Percentiles rank a stretch among this genome's conserved stretches.
Conservation (phyloP, 2,113 vertebrate genomes). For the Heteronetta atricapilla region DNA sequence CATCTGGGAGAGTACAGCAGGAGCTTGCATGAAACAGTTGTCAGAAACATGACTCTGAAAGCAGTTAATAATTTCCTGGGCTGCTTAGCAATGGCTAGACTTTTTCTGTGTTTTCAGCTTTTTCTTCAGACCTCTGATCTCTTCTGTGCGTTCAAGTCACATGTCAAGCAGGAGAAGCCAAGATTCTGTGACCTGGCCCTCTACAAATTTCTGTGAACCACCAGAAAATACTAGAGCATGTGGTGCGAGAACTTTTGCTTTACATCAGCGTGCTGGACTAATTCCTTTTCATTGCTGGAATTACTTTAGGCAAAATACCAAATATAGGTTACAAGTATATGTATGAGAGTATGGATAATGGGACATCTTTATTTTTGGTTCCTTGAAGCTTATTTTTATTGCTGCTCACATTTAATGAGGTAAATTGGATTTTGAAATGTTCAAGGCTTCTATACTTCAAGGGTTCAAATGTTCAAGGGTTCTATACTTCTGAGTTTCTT, state of each 20-base stretch:
- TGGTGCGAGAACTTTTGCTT: not conserved
- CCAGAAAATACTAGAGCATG: not conserved
- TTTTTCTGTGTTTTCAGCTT: not conserved
- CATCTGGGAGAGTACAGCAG: not conserved
- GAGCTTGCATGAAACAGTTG: not conserved
- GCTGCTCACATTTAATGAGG: not conserved
- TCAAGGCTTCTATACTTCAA: too few species aligned
- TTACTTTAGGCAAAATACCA: not conserved
- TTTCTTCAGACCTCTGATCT: not conserved
- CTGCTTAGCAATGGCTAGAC: not conserved
- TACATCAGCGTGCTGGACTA: not conserved
- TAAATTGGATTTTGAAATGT: not conserved
- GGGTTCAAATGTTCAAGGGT: not conserved
- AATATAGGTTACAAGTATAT: not conserved
- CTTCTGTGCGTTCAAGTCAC: not conserved
- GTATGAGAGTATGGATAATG: not conserved
- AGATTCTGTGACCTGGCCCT: not conserved
- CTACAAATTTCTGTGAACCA: not conserved
- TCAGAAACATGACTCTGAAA: not conserved
- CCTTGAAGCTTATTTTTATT: not conserved
- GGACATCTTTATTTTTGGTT: not conserved
- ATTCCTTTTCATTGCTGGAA: not conserved
- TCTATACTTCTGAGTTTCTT: constrained; percentile 1
- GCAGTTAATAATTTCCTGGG: not conserved
- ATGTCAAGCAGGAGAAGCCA: not conserved